These are phyloP conservation scores for Xestoiulus laeticollis DNA, from an alignment of 2,888 invertebrate genomes.

Conservation along the genomic window DNA sequence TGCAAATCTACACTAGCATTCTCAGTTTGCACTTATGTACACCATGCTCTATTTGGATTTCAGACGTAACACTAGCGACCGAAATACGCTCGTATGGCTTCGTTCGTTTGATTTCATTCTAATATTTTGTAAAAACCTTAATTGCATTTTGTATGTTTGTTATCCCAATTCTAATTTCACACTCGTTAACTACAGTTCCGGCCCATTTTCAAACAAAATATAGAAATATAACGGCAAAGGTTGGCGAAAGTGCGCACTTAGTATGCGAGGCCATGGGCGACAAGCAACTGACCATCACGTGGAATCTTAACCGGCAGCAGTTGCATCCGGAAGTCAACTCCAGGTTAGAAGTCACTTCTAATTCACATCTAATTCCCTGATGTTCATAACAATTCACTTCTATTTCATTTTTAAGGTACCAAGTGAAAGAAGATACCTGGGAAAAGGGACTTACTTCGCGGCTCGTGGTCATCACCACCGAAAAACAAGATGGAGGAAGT, in stretches of 20 bases:
- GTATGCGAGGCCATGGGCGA: conserved; percentile 56
- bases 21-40: too few relatives aligned
- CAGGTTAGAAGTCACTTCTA: background rate
- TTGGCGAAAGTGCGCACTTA: conserved; percentile 55
- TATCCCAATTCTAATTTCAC: conserved; percentile 2
- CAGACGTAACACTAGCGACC: too few relatives aligned
- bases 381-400: background rate
- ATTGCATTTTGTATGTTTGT: background rate
- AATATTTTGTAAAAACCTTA: background rate
- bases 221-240: conserved; percentile 54
- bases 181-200: conserved; percentile 53
- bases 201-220: conserved; percentile 56
- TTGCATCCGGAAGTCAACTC: conserved; percentile 43
- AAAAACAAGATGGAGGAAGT: conserved; percentile 62
- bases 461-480: conserved; percentile 61
- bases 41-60: too few relatives aligned
- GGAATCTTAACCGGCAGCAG: conserved; percentile 49
- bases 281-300: conserved; percentile 55
- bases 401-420: conserved; percentile 54
- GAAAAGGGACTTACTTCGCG: conserved; percentile 60
- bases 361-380: background rate
- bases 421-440: conserved; percentile 72
- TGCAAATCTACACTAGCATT: too few relatives aligned
- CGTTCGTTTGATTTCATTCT: background rate
- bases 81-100: too few relatives aligned